Percentiles rank a stretch among this genome's conserved stretches.
Evolutionary conservation across 2,113 vertebrate genomes (phyloP).

Genomic region (Psephotus haematonotus): DNA sequence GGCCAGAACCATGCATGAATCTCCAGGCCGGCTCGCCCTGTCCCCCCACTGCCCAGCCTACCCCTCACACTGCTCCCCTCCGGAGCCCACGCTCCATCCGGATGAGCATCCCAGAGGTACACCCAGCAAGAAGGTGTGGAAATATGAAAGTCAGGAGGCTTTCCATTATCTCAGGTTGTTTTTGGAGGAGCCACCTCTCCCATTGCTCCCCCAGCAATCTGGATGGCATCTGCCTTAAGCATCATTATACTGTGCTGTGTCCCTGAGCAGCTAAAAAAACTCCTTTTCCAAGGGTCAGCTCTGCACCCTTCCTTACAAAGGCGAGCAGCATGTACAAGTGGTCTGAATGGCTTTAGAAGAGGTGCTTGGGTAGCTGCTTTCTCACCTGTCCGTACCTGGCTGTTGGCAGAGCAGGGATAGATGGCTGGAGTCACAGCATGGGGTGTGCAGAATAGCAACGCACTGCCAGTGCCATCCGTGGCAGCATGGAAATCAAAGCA

Average conservation of each 20-base stretch:
- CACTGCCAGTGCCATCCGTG: accelerated
- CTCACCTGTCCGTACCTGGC: not conserved
- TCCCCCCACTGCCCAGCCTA: not conserved
- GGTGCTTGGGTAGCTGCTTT: not conserved
- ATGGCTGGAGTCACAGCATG: not conserved
- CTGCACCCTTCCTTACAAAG: not conserved
- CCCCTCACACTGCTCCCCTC: accelerated
- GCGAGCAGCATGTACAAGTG: accelerated
- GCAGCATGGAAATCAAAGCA: not conserved
- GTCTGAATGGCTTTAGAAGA: not conserved
- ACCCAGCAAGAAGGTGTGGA: not conserved
- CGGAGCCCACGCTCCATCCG: accelerated
- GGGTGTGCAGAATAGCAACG: accelerated
- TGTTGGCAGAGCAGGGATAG: not conserved
- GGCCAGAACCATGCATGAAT: slow-evolving; percentile 49
- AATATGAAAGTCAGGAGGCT: not conserved
- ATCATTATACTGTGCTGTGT: not conserved
- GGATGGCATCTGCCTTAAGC: not conserved
- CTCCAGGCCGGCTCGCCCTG: accelerated
- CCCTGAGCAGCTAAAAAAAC: accelerated
- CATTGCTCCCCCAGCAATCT: not conserved
- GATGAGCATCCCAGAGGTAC: not conserved
- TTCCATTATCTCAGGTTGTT: not conserved
- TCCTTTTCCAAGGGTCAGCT: not conserved
- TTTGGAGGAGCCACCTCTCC: not conserved